A percentile compares a stretch with the other conserved stretches of the same genome.
phyloP scores from a whole-genome alignment of 2,797 vertebrate genomes.

The Nasua narica region DNA sequence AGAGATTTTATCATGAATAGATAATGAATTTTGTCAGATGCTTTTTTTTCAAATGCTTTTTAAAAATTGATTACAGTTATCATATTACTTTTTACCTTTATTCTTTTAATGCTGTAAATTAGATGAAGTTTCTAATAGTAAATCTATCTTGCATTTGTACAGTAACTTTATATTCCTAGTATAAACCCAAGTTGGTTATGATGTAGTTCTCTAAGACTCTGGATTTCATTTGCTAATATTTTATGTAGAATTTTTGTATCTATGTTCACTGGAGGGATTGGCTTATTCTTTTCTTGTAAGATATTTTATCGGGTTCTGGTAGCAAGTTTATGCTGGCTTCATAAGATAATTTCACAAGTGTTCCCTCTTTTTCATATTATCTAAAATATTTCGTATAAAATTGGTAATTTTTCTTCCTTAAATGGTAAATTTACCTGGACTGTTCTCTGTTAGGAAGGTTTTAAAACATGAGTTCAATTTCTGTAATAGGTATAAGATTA shows the following conservation, averaged over 20 bases:
- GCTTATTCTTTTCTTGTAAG: neutral
- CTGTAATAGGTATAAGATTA: neutral
- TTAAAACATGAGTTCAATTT: neutral
- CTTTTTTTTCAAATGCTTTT: neutral
- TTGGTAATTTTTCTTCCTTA: neutral
- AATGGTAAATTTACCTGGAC: neutral
- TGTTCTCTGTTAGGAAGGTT: neutral
- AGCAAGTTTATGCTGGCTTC: neutral
- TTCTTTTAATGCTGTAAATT: neutral
- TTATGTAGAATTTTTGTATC: neutral
- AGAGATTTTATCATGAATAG: neutral
- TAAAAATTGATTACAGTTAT: neutral
- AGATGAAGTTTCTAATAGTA: slow-evolving; percentile 4
- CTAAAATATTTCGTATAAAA: neutral
- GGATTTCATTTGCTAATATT: neutral
- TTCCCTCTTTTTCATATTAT: neutral
- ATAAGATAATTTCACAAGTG: neutral
- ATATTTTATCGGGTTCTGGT: neutral
- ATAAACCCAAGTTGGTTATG: neutral
- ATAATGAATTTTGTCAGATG: slow-evolving; percentile 23
- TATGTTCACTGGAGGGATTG: neutral
- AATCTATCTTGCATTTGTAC: neutral
- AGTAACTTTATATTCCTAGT: neutral
- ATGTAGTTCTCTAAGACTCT: neutral
- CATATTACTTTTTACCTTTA: slow-evolving; percentile 5